These are phyloP conservation scores for Marcusenius ussheri DNA, from an alignment of 2,113 vertebrate species.

Conservation along the genomic window DNA sequence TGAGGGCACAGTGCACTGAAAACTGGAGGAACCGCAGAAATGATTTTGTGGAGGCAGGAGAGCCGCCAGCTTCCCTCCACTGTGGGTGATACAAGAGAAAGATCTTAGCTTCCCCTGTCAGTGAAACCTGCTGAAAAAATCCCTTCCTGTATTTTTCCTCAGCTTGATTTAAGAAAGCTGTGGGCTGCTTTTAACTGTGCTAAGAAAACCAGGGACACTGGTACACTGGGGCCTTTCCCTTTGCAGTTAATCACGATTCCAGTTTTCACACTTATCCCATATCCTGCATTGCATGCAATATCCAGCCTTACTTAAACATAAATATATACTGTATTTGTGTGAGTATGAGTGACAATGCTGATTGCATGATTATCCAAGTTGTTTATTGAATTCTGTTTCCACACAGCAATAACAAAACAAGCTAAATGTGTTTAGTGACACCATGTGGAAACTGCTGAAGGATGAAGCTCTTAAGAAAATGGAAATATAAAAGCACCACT, in stretches of 20 bases:
- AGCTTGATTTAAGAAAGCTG: background rate
- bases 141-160: background rate
- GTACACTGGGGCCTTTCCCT: background rate
- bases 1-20: background rate
- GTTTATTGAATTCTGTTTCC: background rate
- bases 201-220: background rate
- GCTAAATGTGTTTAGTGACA: background rate
- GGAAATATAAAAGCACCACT: background rate
- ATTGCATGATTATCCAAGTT: background rate
- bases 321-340: background rate
- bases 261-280: background rate
- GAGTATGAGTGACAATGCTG: background rate
- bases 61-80: background rate
- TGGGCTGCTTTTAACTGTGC: background rate
- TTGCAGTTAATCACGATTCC: background rate
- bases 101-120: background rate
- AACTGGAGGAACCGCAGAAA: background rate
- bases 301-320: background rate
- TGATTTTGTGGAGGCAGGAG: background rate
- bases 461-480: background rate
- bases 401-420: background rate
- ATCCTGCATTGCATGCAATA: background rate
- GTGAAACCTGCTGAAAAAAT: background rate
- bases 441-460: background rate
- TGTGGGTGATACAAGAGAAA: background rate